These are phyloP conservation scores for Athrips mouffetella DNA, from an alignment of 2,888 invertebrate species.

Conservation along the genomic window DNA sequence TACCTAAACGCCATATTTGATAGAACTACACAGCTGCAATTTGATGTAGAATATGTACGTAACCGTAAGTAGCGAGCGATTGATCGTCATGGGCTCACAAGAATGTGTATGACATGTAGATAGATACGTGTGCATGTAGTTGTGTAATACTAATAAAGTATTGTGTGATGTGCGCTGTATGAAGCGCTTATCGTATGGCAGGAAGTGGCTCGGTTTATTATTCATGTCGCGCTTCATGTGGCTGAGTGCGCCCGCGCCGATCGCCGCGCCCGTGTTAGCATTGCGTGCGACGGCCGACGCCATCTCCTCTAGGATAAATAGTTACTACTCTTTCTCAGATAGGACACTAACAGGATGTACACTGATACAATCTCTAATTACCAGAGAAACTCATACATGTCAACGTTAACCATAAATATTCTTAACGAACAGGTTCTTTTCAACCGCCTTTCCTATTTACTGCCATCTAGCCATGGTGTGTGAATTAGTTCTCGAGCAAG, in stretches of 20 bases:
- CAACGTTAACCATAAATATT: conserved; percentile 38
- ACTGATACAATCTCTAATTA: conserved; percentile 61
- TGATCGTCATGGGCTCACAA: conserved; percentile 10
- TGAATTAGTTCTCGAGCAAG: conserved; percentile 23
- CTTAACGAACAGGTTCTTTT: conserved; percentile 32
- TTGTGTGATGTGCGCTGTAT: conserved; percentile 45
- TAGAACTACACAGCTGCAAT: not conserved
- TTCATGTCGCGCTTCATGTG: conserved; percentile 73
- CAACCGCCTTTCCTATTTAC: conserved; percentile 21
- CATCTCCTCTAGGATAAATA: conserved; percentile 59
- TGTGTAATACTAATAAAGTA: conserved; percentile 30
- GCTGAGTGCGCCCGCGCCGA: conserved; percentile 46
- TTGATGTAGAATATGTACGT: conserved; percentile 21
- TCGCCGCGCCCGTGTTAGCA: conserved; percentile 41
- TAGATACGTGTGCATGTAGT: conserved; percentile 14
- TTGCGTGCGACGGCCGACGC: conserved; percentile 2
- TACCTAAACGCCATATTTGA: not conserved
- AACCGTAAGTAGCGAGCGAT: too few relatives aligned
- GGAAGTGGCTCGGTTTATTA: conserved; percentile 77
- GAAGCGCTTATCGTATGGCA: conserved; percentile 70
- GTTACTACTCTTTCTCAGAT: conserved; percentile 45
- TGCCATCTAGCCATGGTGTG: conserved; percentile 34
- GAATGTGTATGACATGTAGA: conserved; percentile 25
- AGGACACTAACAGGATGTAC: conserved; percentile 61
- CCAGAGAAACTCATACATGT: conserved; percentile 46